phyloP scores from a whole-genome alignment of 2,888 invertebrate genomes.

The Scaptomyza caliginosa region DNA sequence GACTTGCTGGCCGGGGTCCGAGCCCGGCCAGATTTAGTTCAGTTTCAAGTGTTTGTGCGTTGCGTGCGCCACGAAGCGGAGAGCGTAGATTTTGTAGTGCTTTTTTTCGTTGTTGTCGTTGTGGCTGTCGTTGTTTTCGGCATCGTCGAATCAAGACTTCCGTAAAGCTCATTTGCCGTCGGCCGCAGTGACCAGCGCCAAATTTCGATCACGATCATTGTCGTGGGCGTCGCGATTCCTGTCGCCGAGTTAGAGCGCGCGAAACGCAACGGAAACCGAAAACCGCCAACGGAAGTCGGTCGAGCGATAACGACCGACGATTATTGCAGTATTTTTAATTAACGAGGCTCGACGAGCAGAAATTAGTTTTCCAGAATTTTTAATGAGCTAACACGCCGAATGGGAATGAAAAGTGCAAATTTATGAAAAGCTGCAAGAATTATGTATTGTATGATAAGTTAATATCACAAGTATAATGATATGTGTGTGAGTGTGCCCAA shows the following conservation, averaged over 20 bases:
- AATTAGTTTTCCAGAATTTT: conserved; percentile 69
- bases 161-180: conserved; percentile 73
- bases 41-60: conserved; percentile 84
- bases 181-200: conserved; percentile 43
- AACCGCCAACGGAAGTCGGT: conserved; percentile 60
- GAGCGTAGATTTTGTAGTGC: conserved; percentile 65
- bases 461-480: conserved; percentile 63
- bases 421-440: conserved; percentile 69
- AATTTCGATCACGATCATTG: conserved; percentile 54
- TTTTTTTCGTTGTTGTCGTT: conserved; percentile 16
- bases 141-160: conserved; percentile 61
- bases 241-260: conserved; percentile 54
- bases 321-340: conserved; percentile 72
- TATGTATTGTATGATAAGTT: conserved; percentile 77
- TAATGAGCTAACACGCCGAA: conserved; percentile 50
- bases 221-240: conserved; percentile 68
- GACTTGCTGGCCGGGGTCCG: conserved; percentile 81
- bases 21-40: conserved; percentile 81
- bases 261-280: conserved; percentile 44
- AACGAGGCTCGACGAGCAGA: conserved; percentile 56
- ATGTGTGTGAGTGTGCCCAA: conserved; percentile 74
- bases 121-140: conserved; percentile 45
- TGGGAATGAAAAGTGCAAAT: conserved; percentile 69
- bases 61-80: conserved; percentile 81
- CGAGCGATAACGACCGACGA: conserved; percentile 40